A percentile compares a stretch with the other conserved stretches of the same genome.
Conservation (phyloP, 2,888 invertebrate genomes). For the Bruchidius siliquastri region DNA sequence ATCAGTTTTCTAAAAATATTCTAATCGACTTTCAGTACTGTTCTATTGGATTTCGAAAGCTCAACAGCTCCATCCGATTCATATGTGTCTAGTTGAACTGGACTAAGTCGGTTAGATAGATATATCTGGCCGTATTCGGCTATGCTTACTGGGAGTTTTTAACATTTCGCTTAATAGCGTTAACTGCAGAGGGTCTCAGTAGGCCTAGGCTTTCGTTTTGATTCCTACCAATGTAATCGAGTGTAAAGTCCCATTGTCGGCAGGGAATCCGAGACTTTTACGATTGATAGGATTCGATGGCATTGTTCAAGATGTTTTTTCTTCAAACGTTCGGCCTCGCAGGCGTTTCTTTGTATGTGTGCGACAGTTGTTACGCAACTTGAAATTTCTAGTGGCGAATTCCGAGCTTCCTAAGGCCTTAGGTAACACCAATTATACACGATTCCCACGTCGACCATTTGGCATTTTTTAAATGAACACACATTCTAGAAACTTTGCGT, state of each 20-base stretch:
- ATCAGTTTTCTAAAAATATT: too few species aligned
- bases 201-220: background rate
- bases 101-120: background rate
- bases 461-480: background rate
- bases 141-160: background rate
- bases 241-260: constrained; percentile 19
- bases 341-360: background rate
- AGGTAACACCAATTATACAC: background rate
- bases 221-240: constrained; percentile 21
- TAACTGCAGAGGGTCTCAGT: background rate
- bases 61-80: too few species aligned
- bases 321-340: background rate
- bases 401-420: background rate
- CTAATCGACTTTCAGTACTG: too few species aligned
- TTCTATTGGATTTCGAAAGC: too few species aligned
- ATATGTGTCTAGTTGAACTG: too few species aligned
- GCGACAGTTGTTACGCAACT: background rate
- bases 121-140: background rate
- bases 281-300: background rate
- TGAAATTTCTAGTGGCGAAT: background rate
- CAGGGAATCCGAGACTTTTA: background rate
- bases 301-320: background rate
- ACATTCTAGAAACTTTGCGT: background rate
- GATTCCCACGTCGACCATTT: background rate
- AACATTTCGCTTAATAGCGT: background rate